Evolutionary conservation across 2,797 vertebrate genomes (phyloP).

Genomic region (Cryptoprocta ferox): DNA sequence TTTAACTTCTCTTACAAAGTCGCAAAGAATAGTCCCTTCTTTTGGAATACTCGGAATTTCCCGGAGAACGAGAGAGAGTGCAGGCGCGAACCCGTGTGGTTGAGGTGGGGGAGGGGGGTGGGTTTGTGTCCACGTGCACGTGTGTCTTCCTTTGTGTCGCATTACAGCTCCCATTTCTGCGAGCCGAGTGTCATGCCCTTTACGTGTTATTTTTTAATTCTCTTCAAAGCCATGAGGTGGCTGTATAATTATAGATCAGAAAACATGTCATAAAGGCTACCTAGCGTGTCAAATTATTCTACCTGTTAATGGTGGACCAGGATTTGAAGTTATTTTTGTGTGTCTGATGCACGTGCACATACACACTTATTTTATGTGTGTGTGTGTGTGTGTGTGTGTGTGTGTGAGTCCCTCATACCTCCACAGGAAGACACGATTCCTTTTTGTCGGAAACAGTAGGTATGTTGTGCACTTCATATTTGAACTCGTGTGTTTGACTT

Average conservation of each 20-base stretch:
- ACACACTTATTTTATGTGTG: background rate
- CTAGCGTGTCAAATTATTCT: background rate
- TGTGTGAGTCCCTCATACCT: background rate
- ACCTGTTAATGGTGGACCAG: background rate
- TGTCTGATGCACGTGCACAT: background rate
- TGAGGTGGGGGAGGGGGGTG: background rate
- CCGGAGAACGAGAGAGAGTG: background rate
- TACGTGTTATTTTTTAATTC: background rate
- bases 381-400: background rate
- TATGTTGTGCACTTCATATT: background rate
- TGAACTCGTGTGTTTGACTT: background rate
- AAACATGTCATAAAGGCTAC: background rate
- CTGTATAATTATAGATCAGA: background rate
- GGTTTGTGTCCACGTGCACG: accelerated
- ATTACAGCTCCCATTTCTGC: background rate
- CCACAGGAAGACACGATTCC: background rate
- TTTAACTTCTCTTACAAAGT: background rate
- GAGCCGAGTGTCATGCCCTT: background rate
- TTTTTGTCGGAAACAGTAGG: background rate
- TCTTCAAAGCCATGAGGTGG: background rate
- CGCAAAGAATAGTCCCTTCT: background rate
- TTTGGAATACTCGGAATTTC: background rate
- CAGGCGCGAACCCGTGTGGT: accelerated
- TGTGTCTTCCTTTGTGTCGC: background rate
- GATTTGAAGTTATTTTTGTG: background rate